These are phyloP conservation scores for Leptinotarsa defecta DNA, from an alignment of 1,140 invertebrate genomes.

Conservation along the genomic window DNA sequence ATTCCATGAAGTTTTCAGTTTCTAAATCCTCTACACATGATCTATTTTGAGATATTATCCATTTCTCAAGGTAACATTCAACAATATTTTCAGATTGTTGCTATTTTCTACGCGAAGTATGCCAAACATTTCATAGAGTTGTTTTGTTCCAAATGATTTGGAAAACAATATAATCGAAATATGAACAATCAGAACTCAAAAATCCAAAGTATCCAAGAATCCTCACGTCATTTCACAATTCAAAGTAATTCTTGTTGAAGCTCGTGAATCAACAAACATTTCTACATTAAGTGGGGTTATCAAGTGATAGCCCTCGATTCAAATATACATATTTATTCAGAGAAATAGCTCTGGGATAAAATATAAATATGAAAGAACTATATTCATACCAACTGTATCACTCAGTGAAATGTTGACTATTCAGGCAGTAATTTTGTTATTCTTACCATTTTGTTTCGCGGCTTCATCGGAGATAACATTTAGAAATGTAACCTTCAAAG, in stretches of 20 bases:
- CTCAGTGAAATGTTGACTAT: neutral
- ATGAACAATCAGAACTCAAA: too few species aligned
- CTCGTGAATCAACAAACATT: neutral
- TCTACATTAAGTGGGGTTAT: constrained; percentile 1
- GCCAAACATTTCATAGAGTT: too few species aligned
- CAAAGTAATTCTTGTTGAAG: neutral
- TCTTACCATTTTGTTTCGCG: constrained; percentile 23
- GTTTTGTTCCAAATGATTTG: too few species aligned
- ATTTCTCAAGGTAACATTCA: too few species aligned
- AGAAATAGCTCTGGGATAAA: neutral
- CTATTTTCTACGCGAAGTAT: too few species aligned
- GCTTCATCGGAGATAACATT: constrained; percentile 28
- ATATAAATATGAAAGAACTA: neutral
- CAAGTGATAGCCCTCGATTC: constrained; percentile 10
- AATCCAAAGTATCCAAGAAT: too few species aligned
- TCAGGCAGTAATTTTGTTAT: constrained; percentile 5
- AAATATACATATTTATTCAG: neutral
- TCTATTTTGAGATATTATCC: too few species aligned
- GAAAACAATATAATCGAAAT: too few species aligned
- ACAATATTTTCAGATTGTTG: too few species aligned
- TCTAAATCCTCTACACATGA: too few species aligned
- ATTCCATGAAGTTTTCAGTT: too few species aligned
- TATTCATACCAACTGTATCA: neutral
- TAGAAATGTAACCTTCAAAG: constrained; percentile 38
- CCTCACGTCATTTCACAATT: too few species aligned